phyloP scores from a whole-genome alignment of 2,113 vertebrate genomes.

The Corvus cornix region DNA sequence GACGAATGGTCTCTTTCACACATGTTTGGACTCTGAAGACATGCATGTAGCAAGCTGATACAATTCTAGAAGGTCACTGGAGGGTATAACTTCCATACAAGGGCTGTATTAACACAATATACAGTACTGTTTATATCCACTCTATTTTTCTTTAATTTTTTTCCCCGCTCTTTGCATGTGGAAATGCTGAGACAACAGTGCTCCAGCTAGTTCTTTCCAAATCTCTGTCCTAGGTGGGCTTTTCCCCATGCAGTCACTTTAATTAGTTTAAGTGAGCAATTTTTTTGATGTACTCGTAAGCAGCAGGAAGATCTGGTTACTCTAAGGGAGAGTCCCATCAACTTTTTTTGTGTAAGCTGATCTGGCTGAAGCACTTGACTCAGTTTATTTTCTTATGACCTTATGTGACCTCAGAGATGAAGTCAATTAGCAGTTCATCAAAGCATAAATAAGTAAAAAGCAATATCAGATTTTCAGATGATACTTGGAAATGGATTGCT shows the following conservation, averaged over 20 bases:
- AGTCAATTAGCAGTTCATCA: conserved; percentile 69
- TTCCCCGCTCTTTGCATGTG: conserved; percentile 79
- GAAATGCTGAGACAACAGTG: conserved; percentile 77
- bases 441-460: conserved; percentile 40
- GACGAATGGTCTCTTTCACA: conserved; percentile 85
- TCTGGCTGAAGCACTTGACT: conserved; percentile 72
- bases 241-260: not conserved
- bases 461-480: conserved; percentile 23
- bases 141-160: conserved; percentile 69
- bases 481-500: conserved; percentile 30
- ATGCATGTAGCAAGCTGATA: conserved; percentile 86
- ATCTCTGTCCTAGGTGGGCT: not conserved
- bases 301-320: not conserved
- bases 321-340: not conserved
- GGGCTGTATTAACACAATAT: conserved; percentile 84
- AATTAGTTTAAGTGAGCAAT: not conserved
- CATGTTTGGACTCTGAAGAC: conserved; percentile 91
- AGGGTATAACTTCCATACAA: conserved; percentile 83
- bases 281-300: not conserved
- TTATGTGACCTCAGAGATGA: conserved; percentile 66
- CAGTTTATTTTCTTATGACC: conserved; percentile 63
- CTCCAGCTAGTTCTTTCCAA: conserved; percentile 72
- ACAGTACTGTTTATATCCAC: conserved; percentile 74
- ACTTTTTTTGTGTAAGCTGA: conserved; percentile 2
- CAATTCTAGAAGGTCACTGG: conserved; percentile 82